Percentiles rank a stretch among this genome's conserved stretches.
Evolutionary conservation across 2,888 invertebrate species (phyloP).

Genomic region (Acanthosepion lycidas): DNA sequence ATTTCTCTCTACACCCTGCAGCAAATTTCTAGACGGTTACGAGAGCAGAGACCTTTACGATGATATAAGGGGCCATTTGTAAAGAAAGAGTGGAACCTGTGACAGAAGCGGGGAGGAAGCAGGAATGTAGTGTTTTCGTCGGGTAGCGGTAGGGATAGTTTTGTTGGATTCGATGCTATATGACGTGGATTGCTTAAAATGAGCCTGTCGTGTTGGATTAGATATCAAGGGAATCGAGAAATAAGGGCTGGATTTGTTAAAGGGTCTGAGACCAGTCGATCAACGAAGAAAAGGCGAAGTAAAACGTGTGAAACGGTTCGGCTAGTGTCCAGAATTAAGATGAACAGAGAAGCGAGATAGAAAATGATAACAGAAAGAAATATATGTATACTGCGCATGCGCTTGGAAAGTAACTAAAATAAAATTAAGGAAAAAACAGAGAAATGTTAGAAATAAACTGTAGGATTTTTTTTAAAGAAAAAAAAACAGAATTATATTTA

Average conservation of each 20-base stretch:
- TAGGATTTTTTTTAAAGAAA: too few relatives aligned
- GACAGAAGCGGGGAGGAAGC: background rate
- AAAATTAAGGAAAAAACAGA: too few relatives aligned
- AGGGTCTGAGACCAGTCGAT: background rate
- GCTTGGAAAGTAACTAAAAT: too few relatives aligned
- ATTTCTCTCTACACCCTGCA: background rate
- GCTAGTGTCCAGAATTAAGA: background rate
- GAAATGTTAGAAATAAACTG: too few relatives aligned
- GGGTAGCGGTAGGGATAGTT: background rate
- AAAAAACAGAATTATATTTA: too few relatives aligned
- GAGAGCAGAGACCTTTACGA: background rate
- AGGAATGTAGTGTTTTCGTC: background rate
- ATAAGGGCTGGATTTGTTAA: background rate
- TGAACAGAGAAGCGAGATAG: background rate
- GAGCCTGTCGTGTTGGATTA: background rate
- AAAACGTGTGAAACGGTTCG: background rate
- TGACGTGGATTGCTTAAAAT: background rate
- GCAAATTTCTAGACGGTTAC: background rate
- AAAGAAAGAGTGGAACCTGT: background rate
- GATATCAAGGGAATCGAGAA: background rate
- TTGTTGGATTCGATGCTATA: background rate
- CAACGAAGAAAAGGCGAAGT: background rate
- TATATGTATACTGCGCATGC: too few relatives aligned
- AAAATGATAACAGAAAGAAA: background rate
- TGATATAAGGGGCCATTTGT: background rate